Evolutionary conservation across 2,888 invertebrate species (phyloP).

Genomic region (Spisula solida): DNA sequence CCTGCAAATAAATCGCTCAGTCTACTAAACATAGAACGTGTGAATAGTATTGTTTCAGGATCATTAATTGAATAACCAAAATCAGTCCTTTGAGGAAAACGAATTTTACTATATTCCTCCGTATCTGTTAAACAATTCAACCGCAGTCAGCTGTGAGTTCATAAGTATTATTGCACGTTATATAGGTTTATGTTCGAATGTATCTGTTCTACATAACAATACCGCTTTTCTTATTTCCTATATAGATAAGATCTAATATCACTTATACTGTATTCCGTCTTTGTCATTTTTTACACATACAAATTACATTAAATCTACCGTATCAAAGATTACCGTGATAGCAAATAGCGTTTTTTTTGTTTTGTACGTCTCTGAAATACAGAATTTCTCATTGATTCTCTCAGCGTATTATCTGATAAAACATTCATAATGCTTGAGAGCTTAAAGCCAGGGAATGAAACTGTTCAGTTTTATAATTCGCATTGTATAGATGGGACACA

Average conservation of each 20-base stretch:
- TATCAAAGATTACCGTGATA: slow-evolving; percentile 2
- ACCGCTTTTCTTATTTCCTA: slow-evolving; percentile 1
- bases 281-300: slow-evolving; percentile 8
- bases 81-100: background rate
- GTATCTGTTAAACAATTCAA: background rate
- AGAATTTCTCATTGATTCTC: background rate
- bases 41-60: background rate
- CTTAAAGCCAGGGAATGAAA: slow-evolving; percentile 1
- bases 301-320: slow-evolving; percentile 14
- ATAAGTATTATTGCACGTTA: background rate
- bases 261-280: background rate
- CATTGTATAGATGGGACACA: background rate
- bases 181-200: background rate
- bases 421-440: background rate
- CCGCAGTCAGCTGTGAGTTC: background rate
- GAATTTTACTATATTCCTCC: background rate
- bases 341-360: background rate
- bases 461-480: background rate
- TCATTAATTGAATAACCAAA: background rate
- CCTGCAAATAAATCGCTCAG: background rate
- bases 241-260: background rate
- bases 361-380: slow-evolving; percentile 16
- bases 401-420: background rate
- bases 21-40: background rate
- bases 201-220: background rate